Conservation (phyloP, 2,888 invertebrate genomes). For the Dilophus febrilis region DNA sequence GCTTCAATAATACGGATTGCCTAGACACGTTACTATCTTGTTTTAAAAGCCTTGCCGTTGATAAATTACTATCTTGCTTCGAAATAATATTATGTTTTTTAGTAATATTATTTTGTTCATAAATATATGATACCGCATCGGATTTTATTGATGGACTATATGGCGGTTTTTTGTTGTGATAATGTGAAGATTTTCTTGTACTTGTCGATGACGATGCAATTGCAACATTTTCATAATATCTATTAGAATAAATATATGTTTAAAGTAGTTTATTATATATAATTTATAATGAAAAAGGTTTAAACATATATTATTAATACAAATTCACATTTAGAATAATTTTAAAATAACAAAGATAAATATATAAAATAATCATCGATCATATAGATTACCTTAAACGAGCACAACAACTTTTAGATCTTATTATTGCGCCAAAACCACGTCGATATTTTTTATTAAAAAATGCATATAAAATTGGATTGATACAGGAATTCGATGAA, state of each 20-base stretch:
- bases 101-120: constrained; percentile 28
- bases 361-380: no score
- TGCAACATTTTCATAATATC: constrained; percentile 71
- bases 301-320: no score
- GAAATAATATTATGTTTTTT: constrained; percentile 30
- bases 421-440: constrained; percentile 76
- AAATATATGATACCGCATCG: constrained; percentile 39
- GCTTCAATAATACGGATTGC: constrained; percentile 26
- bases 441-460: constrained; percentile 86
- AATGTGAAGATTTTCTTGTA: constrained; percentile 70
- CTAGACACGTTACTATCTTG: constrained; percentile 30
- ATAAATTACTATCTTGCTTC: constrained; percentile 14
- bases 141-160: constrained; percentile 37
- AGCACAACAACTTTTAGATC: constrained; percentile 72
- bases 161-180: constrained; percentile 44
- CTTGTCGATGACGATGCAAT: constrained; percentile 73
- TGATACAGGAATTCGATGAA: constrained; percentile 87
- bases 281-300: no score
- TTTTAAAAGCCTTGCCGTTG: constrained; percentile 25
- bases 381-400: constrained; percentile 55
- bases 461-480: constrained; percentile 86
- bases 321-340: no score
- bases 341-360: neutral
- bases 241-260: constrained; percentile 10
- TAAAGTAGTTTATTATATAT: no score